phyloP scores from a whole-genome alignment of 2,888 invertebrate genomes.

The Odontocolon sp. region DNA sequence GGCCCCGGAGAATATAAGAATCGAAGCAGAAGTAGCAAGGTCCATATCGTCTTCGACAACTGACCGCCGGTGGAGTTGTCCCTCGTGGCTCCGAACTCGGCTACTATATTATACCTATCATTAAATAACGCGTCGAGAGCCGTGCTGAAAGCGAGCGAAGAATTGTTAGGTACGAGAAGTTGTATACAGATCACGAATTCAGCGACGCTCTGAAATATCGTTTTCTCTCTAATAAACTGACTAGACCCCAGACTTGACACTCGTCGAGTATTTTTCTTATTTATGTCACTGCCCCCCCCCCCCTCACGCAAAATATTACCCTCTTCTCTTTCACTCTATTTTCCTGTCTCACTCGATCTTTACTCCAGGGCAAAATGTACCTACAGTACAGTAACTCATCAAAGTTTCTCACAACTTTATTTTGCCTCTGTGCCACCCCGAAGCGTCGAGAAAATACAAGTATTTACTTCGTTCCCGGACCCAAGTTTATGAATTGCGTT shows the following conservation, averaged over 20 bases:
- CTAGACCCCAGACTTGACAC: no score
- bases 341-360: neutral
- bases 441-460: constrained; percentile 9
- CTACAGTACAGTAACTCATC: constrained; percentile 40
- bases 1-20: neutral
- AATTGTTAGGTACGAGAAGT: no score
- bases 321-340: neutral
- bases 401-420: constrained; percentile 46
- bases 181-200: no score
- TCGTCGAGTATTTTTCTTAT: no score
- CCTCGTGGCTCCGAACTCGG: neutral
- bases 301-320: constrained; percentile 4
- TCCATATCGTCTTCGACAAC: neutral
- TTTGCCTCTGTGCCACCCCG: constrained; percentile 15
- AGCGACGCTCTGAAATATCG: no score
- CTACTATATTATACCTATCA: neutral
- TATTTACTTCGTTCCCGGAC: constrained; percentile 8
- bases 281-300: no score
- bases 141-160: neutral
- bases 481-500: no score
- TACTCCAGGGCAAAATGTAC: constrained; percentile 7
- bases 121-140: neutral
- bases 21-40: neutral
- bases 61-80: neutral
- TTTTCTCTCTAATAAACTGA: no score